Percentiles rank a stretch among this genome's conserved stretches.
phyloP scores from a whole-genome alignment of 2,113 vertebrate species.

The Bos taurus region DNA sequence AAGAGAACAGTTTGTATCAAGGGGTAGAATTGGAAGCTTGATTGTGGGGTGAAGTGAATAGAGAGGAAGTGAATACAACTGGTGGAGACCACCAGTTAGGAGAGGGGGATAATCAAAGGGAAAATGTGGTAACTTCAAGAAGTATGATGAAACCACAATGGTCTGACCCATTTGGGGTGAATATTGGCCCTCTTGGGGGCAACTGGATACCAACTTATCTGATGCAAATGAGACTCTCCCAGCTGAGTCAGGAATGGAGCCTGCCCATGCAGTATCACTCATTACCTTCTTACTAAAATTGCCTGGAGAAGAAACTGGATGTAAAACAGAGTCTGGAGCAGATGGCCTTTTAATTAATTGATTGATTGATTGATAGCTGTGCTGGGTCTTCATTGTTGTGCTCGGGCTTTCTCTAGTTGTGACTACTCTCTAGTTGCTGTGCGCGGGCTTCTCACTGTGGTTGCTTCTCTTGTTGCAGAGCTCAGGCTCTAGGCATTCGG shows the following conservation, averaged over 20 bases:
- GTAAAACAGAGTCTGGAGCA: background rate
- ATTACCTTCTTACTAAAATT: background rate
- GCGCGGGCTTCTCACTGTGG: fast-evolving
- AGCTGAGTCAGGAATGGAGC: background rate
- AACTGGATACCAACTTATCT: background rate
- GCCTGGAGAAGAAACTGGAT: background rate
- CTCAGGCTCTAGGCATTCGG: background rate
- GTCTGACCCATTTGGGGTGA: background rate
- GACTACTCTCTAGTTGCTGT: background rate
- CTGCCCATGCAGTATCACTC: background rate
- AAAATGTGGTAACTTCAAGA: background rate
- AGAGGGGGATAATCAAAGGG: background rate
- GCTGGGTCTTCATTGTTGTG: background rate
- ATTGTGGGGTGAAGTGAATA: background rate
- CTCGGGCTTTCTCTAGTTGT: background rate
- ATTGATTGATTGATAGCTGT: background rate
- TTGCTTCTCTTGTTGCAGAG: background rate
- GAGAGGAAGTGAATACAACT: background rate
- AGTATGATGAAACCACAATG: background rate
- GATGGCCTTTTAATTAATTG: background rate
- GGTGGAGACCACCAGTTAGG: background rate
- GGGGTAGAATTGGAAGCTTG: background rate
- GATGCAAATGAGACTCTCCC: background rate
- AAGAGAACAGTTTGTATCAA: background rate
- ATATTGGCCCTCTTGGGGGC: background rate